Conservation (phyloP, 2,797 vertebrate genomes). For the Chrysocyon brachyurus region DNA sequence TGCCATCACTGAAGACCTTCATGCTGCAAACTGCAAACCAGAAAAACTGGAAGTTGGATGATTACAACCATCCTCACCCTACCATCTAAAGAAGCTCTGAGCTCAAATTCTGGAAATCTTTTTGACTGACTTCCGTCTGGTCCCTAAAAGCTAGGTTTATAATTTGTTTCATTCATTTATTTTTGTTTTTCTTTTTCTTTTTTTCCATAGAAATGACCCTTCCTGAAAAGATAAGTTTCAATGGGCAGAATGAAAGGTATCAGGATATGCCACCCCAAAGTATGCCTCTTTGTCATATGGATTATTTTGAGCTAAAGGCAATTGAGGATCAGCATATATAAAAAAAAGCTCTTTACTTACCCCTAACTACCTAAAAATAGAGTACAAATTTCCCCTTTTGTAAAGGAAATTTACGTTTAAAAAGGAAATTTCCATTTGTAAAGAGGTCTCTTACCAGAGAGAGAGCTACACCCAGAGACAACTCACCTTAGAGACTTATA, state of each 20-base stretch:
- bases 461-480: background rate
- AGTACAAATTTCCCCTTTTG: background rate
- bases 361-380: background rate
- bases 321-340: background rate
- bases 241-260: background rate
- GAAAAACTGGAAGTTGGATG: background rate
- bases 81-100: background rate
- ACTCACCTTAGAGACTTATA: background rate
- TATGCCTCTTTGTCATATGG: background rate
- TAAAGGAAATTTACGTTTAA: slow-evolving; percentile 5
- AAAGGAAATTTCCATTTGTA: slow-evolving; percentile 24
- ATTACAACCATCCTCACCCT: background rate
- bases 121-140: background rate
- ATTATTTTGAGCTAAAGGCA: slow-evolving; percentile 9
- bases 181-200: slow-evolving; percentile 29
- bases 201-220: background rate
- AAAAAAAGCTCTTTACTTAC: background rate
- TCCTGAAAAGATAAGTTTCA: background rate
- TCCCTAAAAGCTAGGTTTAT: background rate
- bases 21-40: background rate
- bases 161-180: background rate
- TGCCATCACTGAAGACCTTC: background rate
- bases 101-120: background rate
- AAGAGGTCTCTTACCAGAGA: background rate
- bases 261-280: background rate